Percentiles rank a stretch among this genome's conserved stretches.
Evolutionary conservation across 2,888 invertebrate species (phyloP).

Genomic region (Tethea ocularis): DNA sequence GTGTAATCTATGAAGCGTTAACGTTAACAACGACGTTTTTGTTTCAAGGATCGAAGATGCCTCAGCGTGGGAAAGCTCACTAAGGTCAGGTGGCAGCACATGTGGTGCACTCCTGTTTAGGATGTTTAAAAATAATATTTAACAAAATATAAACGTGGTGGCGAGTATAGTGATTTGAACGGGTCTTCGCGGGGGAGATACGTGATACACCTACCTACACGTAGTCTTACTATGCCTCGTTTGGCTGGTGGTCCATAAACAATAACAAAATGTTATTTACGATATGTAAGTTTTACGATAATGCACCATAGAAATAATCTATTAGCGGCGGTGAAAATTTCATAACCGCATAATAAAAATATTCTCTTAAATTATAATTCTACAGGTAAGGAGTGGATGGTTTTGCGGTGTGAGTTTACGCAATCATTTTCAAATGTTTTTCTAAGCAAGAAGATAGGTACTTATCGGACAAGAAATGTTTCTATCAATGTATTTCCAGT

Average conservation of each 20-base stretch:
- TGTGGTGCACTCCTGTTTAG: conserved; percentile 77
- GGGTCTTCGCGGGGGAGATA: conserved; percentile 72
- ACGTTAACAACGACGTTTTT: conserved; percentile 63
- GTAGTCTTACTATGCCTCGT: conserved; percentile 26
- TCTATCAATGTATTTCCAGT: conserved; percentile 20
- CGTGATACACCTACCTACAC: conserved; percentile 22
- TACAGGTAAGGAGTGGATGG: conserved; percentile 31
- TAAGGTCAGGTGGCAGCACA: conserved; percentile 80
- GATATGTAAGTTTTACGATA: conserved; percentile 56
- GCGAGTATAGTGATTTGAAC: conserved; percentile 47
- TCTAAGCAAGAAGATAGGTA: not conserved
- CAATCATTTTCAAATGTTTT: not conserved
- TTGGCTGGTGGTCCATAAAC: conserved; percentile 74
- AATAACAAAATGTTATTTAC: conserved; percentile 72
- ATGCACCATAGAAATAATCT: conserved; percentile 38
- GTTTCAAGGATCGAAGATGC: conserved; percentile 59
- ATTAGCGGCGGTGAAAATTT: conserved; percentile 49
- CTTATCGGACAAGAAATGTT: conserved; percentile 7
- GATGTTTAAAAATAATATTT: conserved; percentile 79
- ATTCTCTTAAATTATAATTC: conserved; percentile 33
- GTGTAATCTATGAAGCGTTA: conserved; percentile 47
- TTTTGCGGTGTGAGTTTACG: conserved; percentile 25
- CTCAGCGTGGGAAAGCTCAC: conserved; percentile 78
- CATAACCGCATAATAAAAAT: conserved; percentile 51
- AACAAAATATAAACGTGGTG: conserved; percentile 70